Evolutionary conservation across 2,797 vertebrate species (phyloP).

Genomic region (Tinamus major): DNA sequence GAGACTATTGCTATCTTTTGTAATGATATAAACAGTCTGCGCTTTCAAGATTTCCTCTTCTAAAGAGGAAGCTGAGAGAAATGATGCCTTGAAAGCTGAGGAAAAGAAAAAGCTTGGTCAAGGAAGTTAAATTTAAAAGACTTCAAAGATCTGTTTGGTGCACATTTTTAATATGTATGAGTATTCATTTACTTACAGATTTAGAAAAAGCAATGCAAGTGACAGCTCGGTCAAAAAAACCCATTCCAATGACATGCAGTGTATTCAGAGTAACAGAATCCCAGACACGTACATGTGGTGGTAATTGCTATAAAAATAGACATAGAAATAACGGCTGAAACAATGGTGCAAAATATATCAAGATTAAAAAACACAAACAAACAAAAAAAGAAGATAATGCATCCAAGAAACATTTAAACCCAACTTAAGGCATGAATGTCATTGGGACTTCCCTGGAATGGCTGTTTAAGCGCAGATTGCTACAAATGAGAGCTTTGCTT

Average conservation of each 20-base stretch:
- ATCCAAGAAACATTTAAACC: background rate
- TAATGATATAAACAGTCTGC: background rate
- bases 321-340: background rate
- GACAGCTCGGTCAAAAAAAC: slow-evolving; percentile 94
- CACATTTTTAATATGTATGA: background rate
- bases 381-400: background rate
- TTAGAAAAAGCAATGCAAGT: slow-evolving; percentile 98
- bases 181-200: slow-evolving; percentile 85
- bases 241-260: slow-evolving; percentile 91
- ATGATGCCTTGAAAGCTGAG: too few relatives aligned
- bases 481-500: background rate
- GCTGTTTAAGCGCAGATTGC: background rate
- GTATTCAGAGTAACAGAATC: slow-evolving; percentile 97
- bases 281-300: slow-evolving; percentile 96
- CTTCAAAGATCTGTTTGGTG: background rate
- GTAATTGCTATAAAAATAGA: slow-evolving; percentile 84
- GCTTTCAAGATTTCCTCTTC: background rate
- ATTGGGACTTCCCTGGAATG: background rate
- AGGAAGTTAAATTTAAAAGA: background rate
- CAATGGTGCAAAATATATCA: background rate
- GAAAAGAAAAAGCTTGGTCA: background rate
- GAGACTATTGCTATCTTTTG: background rate
- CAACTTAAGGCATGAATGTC: background rate
- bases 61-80: background rate
- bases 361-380: too few relatives aligned